Evolutionary conservation across 2,797 vertebrate genomes (phyloP).

Genomic region (Aphelocoma californica): DNA sequence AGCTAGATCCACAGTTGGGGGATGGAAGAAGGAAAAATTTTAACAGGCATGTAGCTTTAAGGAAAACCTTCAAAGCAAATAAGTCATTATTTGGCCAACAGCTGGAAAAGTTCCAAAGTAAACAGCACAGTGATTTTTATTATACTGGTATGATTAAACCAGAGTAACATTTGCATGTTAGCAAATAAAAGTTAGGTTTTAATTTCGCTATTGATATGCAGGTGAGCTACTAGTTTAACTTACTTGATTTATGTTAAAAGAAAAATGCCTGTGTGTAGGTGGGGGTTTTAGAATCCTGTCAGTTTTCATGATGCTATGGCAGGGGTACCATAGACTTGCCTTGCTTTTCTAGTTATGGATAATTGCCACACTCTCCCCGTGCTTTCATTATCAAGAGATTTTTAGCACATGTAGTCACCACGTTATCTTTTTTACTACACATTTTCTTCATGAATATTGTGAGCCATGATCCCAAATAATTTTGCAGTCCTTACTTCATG

Average conservation of each 20-base stretch:
- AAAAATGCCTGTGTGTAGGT: background rate
- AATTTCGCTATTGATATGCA: fast-evolving
- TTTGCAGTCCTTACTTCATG: background rate
- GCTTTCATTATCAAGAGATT: background rate
- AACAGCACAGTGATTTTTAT: conserved; percentile 29
- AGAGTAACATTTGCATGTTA: background rate
- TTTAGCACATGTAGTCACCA: background rate
- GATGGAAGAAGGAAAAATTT: background rate
- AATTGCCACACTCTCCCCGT: background rate
- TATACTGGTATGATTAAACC: background rate
- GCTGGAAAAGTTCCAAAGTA: background rate
- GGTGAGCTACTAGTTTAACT: background rate
- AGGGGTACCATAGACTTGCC: background rate
- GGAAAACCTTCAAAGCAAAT: background rate
- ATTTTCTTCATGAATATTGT: background rate
- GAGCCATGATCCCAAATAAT: background rate
- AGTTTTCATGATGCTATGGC: background rate
- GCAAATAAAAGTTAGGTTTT: background rate
- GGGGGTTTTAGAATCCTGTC: background rate
- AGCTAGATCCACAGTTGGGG: background rate
- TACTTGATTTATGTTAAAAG: background rate
- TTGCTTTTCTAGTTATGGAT: background rate
- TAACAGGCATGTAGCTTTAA: background rate
- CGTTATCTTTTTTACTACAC: background rate
- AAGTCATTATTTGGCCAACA: background rate